Percentiles rank a stretch among this genome's conserved stretches.
phyloP scores from a whole-genome alignment of 2,888 invertebrate genomes.

The Spatulosminthurus flaviceps region DNA sequence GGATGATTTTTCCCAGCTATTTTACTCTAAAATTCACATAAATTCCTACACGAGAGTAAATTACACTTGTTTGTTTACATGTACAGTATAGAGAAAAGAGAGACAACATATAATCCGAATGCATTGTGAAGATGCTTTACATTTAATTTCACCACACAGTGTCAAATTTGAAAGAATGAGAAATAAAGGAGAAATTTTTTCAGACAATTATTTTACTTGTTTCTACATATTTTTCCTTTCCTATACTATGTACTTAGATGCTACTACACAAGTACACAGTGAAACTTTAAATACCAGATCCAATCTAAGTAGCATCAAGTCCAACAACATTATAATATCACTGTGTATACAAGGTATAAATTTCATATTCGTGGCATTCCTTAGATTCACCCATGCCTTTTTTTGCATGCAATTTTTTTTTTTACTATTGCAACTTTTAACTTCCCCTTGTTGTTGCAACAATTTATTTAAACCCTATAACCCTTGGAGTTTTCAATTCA shows the following conservation, averaged over 20 bases:
- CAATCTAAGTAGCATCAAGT: neutral
- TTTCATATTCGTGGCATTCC: neutral
- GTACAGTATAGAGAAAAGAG: neutral
- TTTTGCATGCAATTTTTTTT: too few relatives aligned
- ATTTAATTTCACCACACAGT: neutral
- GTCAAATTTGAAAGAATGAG: neutral
- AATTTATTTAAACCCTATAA: too few relatives aligned
- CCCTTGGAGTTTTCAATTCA: neutral
- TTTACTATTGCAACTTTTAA: neutral
- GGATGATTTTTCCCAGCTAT: too few relatives aligned
- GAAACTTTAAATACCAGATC: conserved; percentile 18
- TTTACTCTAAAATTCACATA: too few relatives aligned
- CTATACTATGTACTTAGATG: too few relatives aligned
- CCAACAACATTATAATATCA: neutral
- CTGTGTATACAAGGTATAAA: too few relatives aligned
- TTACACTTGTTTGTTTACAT: too few relatives aligned
- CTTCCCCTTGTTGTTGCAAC: too few relatives aligned
- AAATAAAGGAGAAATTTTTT: conserved; percentile 9
- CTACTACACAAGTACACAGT: neutral
- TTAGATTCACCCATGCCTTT: too few relatives aligned
- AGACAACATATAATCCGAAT: neutral
- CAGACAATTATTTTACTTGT: neutral
- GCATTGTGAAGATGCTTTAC: neutral
- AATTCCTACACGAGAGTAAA: too few relatives aligned
- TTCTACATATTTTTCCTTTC: too few relatives aligned